Evolutionary conservation across 2,888 invertebrate species (phyloP).

Genomic region (Parnassius apollo): DNA sequence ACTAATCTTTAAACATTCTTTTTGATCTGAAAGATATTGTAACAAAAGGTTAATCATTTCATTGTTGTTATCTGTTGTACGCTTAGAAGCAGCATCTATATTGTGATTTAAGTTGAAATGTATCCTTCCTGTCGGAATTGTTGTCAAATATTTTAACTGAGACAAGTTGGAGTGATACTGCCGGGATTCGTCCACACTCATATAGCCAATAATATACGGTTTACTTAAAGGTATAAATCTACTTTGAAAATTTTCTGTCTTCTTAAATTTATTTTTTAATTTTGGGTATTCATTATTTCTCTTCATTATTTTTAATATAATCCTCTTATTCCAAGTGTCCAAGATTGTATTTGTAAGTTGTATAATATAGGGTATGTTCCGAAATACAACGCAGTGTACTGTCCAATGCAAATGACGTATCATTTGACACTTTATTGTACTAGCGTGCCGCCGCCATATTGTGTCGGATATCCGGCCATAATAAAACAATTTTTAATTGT

Average conservation of each 20-base stretch:
- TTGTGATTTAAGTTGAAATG: constrained; percentile 41
- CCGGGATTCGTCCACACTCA: constrained; percentile 44
- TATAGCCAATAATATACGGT: constrained; percentile 37
- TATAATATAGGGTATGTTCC: too few species aligned
- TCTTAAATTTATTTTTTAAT: not conserved
- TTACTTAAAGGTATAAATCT: constrained; percentile 1
- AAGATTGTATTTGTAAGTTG: too few species aligned
- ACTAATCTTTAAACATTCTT: constrained; percentile 26
- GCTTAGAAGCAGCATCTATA: constrained; percentile 40
- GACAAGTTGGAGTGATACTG: constrained; percentile 40
- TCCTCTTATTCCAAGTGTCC: not conserved
- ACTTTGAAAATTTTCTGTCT: not conserved
- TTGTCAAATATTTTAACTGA: constrained; percentile 42
- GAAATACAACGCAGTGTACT: too few species aligned
- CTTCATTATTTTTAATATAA: not conserved
- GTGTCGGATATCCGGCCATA: too few species aligned
- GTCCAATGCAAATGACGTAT: too few species aligned
- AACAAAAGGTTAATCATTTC: constrained; percentile 44
- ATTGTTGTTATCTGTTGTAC: constrained; percentile 41
- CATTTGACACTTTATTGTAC: too few species aligned
- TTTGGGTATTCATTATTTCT: not conserved
- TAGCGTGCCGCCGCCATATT: too few species aligned
- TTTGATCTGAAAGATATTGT: constrained; percentile 38
- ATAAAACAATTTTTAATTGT: too few species aligned
- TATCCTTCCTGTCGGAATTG: constrained; percentile 32